A percentile compares a stretch with the other conserved stretches of the same genome.
These are phyloP conservation scores for Ennomos erosarius DNA, from an alignment of 2,888 invertebrate species.

Conservation along the genomic window DNA sequence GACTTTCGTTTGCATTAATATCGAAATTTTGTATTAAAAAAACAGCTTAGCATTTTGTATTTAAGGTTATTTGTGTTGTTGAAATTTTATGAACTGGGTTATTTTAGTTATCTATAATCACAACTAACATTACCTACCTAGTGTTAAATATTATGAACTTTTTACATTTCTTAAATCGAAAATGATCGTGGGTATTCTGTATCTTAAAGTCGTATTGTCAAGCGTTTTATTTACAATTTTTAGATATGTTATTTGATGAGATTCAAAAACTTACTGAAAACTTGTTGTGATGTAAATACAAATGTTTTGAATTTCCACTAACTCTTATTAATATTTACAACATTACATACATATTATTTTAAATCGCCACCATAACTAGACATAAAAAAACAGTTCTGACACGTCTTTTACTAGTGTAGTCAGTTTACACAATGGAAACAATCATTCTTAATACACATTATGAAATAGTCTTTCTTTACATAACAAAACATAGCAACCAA, in stretches of 20 bases:
- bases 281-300: conserved; percentile 37
- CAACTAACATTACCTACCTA: not conserved
- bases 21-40: too few species aligned
- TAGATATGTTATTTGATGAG: conserved; percentile 82
- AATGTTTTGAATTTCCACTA: conserved; percentile 29
- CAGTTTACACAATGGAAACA: too few species aligned
- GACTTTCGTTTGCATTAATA: too few species aligned
- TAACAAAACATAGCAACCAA: too few species aligned
- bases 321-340: conserved; percentile 34
- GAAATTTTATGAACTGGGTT: not conserved
- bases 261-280: conserved; percentile 52
- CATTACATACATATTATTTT: conserved; percentile 29
- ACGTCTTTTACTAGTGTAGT: not conserved
- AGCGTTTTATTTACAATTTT: conserved; percentile 78
- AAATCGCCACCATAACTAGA: conserved; percentile 30
- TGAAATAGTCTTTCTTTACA: too few species aligned
- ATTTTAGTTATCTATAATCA: not conserved
- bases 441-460: too few species aligned
- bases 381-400: conserved; percentile 11
- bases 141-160: not conserved
- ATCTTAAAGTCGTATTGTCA: conserved; percentile 81
- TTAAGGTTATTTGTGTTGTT: too few species aligned
- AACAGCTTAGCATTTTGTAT: too few species aligned
- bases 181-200: conserved; percentile 40
- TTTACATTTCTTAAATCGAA: conserved; percentile 24